Conservation (phyloP, 2,888 invertebrate species). For the Cheilosia vulpina region DNA sequence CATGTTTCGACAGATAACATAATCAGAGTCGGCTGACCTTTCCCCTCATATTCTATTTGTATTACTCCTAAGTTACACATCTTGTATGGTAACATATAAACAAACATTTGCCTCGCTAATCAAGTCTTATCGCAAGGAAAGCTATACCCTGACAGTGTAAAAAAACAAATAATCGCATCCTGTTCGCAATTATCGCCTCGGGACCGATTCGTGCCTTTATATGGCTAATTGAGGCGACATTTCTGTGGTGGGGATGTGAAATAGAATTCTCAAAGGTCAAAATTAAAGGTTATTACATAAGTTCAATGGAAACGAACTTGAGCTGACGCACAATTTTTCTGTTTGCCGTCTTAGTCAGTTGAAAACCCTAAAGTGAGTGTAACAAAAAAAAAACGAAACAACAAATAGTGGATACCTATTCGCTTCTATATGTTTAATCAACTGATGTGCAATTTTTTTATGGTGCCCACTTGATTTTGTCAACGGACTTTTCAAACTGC, state of each 20-base stretch:
- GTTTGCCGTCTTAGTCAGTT: background rate
- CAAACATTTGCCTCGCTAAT: slow-evolving; percentile 3
- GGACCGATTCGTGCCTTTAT: slow-evolving; percentile 6
- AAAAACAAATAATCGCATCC: background rate
- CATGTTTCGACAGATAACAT: background rate
- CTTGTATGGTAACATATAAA: slow-evolving; percentile 11
- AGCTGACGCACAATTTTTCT: background rate
- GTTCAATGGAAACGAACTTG: background rate
- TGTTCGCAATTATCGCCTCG: slow-evolving; percentile 13
- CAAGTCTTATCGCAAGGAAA: slow-evolving; percentile 5
- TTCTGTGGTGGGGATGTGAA: no score
- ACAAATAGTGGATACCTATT: no score
- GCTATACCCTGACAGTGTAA: slow-evolving; percentile 6
- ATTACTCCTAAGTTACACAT: background rate
- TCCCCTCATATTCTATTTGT: background rate
- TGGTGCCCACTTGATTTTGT: no score
- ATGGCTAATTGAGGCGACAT: background rate
- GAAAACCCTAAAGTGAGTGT: background rate
- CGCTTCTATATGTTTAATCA: no score
- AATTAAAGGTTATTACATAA: background rate
- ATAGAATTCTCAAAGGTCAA: no score
- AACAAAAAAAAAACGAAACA: no score
- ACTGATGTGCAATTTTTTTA: no score
- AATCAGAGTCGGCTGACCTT: slow-evolving; percentile 17
- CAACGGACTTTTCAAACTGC: no score